Conservation (phyloP, 2,113 vertebrate species). For the Oreocharis arfaki region DNA sequence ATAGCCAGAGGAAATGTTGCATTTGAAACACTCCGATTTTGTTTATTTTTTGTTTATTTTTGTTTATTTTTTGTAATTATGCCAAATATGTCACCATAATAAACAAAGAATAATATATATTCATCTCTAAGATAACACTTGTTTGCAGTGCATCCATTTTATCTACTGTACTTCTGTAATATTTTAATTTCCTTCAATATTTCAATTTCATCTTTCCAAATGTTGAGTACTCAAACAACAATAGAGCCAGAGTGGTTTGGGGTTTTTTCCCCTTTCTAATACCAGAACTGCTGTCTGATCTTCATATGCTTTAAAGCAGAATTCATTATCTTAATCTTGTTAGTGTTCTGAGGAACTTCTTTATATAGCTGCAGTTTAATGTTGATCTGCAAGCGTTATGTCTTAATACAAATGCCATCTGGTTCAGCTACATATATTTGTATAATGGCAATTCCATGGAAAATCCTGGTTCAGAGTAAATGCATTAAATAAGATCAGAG, state of each 20-base stretch:
- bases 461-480: background rate
- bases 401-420: slow-evolving; percentile 15
- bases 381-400: background rate
- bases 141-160: background rate
- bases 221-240: background rate
- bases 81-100: background rate
- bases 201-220: background rate
- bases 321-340: background rate
- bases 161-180: background rate
- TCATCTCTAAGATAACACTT: background rate
- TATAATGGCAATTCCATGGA: background rate
- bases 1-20: background rate
- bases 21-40: background rate
- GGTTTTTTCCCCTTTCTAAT: background rate
- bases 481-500: background rate
- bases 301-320: background rate
- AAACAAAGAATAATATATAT: background rate
- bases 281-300: background rate
- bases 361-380: background rate
- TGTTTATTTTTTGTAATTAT: background rate
- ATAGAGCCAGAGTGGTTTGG: background rate
- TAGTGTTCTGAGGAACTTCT: background rate
- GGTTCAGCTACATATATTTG: background rate
- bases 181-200: too few species aligned
- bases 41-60: background rate